phyloP scores from a whole-genome alignment of 2,797 vertebrate genomes.

The Calcarius lapponicus region DNA sequence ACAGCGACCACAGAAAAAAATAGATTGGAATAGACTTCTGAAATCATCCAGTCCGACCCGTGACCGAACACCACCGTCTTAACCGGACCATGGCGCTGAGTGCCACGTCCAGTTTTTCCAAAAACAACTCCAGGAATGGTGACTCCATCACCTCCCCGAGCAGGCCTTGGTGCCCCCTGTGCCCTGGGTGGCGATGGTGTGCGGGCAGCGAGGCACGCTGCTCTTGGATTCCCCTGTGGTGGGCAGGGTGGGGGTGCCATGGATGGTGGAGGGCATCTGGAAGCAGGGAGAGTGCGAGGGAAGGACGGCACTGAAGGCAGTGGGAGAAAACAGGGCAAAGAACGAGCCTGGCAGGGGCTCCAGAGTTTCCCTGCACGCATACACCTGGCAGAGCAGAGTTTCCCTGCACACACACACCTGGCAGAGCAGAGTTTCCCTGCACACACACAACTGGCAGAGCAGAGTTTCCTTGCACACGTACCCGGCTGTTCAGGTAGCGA shows the following conservation, averaged over 20 bases:
- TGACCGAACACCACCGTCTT: not conserved
- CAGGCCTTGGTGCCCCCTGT: not conserved
- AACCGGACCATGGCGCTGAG: not conserved
- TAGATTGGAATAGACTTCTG: not conserved
- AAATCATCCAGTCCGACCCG: not conserved
- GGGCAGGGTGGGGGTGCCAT: too few relatives aligned
- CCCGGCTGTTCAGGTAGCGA: rapidly evolving
- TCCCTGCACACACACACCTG: not conserved
- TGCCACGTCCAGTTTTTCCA: not conserved
- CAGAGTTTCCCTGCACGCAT: not conserved
- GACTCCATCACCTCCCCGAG: not conserved
- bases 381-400: not conserved
- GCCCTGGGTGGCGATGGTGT: not conserved
- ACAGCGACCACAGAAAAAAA: not conserved
- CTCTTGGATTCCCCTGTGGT: not conserved
- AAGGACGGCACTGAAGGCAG: not conserved
- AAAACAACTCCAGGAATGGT: too few relatives aligned
- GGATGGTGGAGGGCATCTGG: not conserved
- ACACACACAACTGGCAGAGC: not conserved
- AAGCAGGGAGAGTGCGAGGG: not conserved
- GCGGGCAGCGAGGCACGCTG: not conserved
- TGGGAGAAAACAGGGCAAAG: not conserved
- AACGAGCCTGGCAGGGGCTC: not conserved
- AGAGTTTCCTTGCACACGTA: not conserved
- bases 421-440: not conserved